These are phyloP conservation scores for Thunnus albacares DNA, from an alignment of 2,797 vertebrate species.

Conservation along the genomic window DNA sequence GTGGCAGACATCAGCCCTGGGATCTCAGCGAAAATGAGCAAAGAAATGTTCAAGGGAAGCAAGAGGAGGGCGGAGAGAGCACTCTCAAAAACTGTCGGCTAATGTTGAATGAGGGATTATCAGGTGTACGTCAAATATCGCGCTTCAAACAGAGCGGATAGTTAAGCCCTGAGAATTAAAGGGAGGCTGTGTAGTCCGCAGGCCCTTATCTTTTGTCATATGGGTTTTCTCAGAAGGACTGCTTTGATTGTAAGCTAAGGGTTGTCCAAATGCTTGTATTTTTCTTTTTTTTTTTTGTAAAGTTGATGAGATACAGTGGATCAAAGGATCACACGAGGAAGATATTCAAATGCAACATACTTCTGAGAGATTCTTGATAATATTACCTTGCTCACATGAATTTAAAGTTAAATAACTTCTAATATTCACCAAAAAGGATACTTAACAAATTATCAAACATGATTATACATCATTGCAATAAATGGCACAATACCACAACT, in stretches of 20 bases:
- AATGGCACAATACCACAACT: conserved; percentile 27
- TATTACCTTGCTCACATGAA: conserved; percentile 35
- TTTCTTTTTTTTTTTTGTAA: conserved; percentile 28
- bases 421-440: conserved; percentile 54
- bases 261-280: conserved; percentile 45
- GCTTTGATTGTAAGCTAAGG: conserved; percentile 66
- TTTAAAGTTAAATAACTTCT: conserved; percentile 43
- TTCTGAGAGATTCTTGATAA: conserved; percentile 59
- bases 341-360: conserved; percentile 59
- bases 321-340: conserved; percentile 56
- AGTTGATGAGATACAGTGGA: conserved; percentile 62
- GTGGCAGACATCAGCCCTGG: conserved; percentile 78
- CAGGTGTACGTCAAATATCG: conserved; percentile 64
- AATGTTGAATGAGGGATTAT: conserved; percentile 74
- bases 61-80: conserved; percentile 46
- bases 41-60: conserved; percentile 74
- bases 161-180: conserved; percentile 66
- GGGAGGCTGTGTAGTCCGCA: conserved; percentile 45
- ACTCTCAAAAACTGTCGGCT: conserved; percentile 52
- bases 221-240: conserved; percentile 56
- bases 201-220: conserved; percentile 66
- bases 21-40: conserved; percentile 73
- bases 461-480: conserved; percentile 46
- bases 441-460: conserved; percentile 50
- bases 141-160: conserved; percentile 65